These are phyloP conservation scores for Pristionchus japonicus DNA, from an alignment of 2,888 invertebrate genomes.

Conservation along the genomic window DNA sequence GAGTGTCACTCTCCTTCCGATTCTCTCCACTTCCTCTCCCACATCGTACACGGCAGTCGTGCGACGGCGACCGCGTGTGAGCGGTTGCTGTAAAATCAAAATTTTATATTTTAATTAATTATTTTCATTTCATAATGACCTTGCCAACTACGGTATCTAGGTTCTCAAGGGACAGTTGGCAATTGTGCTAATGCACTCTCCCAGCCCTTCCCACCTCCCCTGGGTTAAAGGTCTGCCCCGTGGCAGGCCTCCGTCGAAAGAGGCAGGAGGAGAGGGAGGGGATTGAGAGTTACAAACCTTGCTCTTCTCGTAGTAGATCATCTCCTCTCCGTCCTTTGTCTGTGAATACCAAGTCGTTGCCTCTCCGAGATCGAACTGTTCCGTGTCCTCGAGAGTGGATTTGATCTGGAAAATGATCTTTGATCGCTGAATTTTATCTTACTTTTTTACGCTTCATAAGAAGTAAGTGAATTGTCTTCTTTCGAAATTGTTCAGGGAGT, in stretches of 20 bases:
- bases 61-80: not conserved
- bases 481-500: no score
- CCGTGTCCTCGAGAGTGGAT: constrained; percentile 5
- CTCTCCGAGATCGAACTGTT: constrained; percentile 39
- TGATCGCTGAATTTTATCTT: not conserved
- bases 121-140: no score
- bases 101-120: not conserved
- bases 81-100: not conserved
- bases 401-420: not conserved
- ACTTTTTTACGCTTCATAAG: no score
- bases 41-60: not conserved
- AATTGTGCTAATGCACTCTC: no score
- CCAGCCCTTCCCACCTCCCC: no score
- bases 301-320: constrained; percentile 44
- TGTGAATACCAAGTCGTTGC: constrained; percentile 13
- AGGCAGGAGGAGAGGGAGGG: no score
- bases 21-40: constrained; percentile 14
- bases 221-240: no score
- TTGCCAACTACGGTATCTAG: no score
- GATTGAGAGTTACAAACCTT: not conserved
- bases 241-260: no score
- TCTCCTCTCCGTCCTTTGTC: constrained; percentile 40
- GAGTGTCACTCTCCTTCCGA: not conserved
- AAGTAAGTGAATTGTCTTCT: no score
- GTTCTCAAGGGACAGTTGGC: no score